Evolutionary conservation across 92 coral and sea anemone species (phyloP).

Genomic region (Siderastrea radians): DNA sequence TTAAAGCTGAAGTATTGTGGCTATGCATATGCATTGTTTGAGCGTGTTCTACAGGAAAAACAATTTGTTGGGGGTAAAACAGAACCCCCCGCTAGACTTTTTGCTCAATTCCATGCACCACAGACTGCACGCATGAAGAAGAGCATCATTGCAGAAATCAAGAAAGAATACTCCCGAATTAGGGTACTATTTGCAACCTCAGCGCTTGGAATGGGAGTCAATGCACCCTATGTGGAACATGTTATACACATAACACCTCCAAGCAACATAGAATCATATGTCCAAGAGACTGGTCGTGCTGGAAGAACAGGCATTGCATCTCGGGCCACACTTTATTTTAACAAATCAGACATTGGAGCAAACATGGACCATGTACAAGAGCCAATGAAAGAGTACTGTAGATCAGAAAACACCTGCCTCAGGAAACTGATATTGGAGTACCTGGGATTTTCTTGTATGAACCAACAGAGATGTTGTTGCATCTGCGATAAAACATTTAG

Average conservation of each 20-base stretch:
- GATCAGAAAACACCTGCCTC: slow-evolving; percentile 47
- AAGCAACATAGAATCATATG: slow-evolving; percentile 65
- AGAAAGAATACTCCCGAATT: slow-evolving; percentile 57
- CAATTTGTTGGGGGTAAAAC: slow-evolving; percentile 71
- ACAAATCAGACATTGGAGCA: slow-evolving; percentile 62
- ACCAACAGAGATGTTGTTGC: slow-evolving; percentile 58
- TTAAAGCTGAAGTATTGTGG: slow-evolving; percentile 75
- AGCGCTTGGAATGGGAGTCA: slow-evolving; percentile 82
- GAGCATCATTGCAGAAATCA: slow-evolving; percentile 57
- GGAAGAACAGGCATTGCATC: slow-evolving; percentile 66
- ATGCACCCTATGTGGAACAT: slow-evolving; percentile 65
- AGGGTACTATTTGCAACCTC: slow-evolving; percentile 74
- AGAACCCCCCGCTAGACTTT: slow-evolving; percentile 66
- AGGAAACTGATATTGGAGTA: slow-evolving; percentile 64
- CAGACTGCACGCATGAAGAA: slow-evolving; percentile 72
- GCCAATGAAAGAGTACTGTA: slow-evolving; percentile 60
- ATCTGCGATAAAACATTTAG: slow-evolving; percentile 41
- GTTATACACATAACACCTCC: slow-evolving; percentile 77
- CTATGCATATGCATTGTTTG: slow-evolving; percentile 31
- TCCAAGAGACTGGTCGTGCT: slow-evolving; percentile 80
- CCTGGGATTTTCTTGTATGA: slow-evolving; percentile 57
- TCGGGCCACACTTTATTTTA: slow-evolving; percentile 62
- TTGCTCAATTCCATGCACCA: slow-evolving; percentile 78
- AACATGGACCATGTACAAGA: slow-evolving; percentile 58
- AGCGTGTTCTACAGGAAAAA: background rate